Conservation (phyloP, 2,888 invertebrate species). For the Caenorhabditis afra region DNA sequence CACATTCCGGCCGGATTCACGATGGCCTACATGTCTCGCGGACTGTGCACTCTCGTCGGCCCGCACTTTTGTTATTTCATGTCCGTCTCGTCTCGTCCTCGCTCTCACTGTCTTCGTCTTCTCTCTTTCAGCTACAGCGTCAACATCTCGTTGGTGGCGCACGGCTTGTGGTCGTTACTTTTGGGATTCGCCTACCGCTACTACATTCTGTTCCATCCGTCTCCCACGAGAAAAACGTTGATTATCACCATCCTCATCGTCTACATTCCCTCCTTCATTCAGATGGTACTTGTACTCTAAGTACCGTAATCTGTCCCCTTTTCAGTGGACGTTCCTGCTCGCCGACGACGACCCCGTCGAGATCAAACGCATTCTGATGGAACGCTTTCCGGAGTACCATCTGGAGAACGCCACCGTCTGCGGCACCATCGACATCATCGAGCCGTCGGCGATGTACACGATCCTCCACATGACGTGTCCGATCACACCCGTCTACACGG, state of each 20-base stretch:
- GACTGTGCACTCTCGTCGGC: constrained; percentile 45
- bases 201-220: constrained; percentile 51
- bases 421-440: constrained; percentile 54
- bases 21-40: constrained; percentile 53
- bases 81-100: constrained; percentile 4
- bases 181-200: constrained; percentile 55
- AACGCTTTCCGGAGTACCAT: constrained; percentile 53
- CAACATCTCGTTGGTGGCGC: constrained; percentile 49
- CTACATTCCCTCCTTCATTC: constrained; percentile 42
- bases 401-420: constrained; percentile 36
- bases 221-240: constrained; percentile 37
- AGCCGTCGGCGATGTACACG: constrained; percentile 53
- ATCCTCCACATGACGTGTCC: constrained; percentile 61
- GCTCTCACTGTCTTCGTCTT: too few relatives aligned
- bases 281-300: background rate
- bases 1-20: constrained; percentile 57
- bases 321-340: constrained; percentile 31
- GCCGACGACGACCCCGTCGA: constrained; percentile 49
- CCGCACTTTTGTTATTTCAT: constrained; percentile 48
- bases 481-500: constrained; percentile 51
- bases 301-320: background rate
- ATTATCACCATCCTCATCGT: constrained; percentile 26
- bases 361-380: constrained; percentile 39
- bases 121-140: constrained; percentile 54
- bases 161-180: constrained; percentile 53